Evolutionary conservation across 2,113 vertebrate species (phyloP).

Genomic region (Deroptyus accipitrinus): DNA sequence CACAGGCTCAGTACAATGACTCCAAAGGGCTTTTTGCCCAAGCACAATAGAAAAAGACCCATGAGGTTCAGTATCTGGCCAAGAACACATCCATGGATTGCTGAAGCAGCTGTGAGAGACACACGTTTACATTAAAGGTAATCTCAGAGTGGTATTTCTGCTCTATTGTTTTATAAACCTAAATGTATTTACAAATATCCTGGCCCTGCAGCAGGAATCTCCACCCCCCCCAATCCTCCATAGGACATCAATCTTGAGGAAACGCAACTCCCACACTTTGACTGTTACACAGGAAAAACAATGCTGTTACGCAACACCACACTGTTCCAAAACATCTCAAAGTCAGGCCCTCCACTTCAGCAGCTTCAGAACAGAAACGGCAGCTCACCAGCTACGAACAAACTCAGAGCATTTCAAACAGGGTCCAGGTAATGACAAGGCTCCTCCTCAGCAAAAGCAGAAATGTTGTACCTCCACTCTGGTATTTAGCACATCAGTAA

Average conservation of each 20-base stretch:
- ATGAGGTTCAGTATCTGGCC: background rate
- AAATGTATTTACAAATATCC: constrained; percentile 38
- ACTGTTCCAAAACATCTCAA: background rate
- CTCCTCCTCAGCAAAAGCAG: background rate
- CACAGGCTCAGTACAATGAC: background rate
- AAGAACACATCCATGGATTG: background rate
- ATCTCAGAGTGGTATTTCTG: constrained; percentile 31
- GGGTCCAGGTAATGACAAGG: background rate
- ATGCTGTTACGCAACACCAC: constrained; percentile 28
- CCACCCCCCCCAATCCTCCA: constrained; percentile 18
- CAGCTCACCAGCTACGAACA: background rate
- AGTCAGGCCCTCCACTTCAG: background rate
- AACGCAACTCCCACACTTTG: constrained; percentile 55
- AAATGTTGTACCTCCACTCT: background rate
- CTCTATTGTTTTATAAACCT: constrained; percentile 43
- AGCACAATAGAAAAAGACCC: background rate
- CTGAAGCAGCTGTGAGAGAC: constrained; percentile 20
- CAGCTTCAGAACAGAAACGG: background rate
- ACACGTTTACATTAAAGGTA: background rate
- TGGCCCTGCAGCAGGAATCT: constrained; percentile 48
- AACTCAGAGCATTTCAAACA: background rate
- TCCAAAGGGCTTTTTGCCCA: background rate
- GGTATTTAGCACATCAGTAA: background rate
- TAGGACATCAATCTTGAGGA: constrained; percentile 45
- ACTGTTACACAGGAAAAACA: constrained; percentile 40